Base-by-base conservation (phyloP, 2,888 invertebrate species). In the Melitaea athalia region DNA sequence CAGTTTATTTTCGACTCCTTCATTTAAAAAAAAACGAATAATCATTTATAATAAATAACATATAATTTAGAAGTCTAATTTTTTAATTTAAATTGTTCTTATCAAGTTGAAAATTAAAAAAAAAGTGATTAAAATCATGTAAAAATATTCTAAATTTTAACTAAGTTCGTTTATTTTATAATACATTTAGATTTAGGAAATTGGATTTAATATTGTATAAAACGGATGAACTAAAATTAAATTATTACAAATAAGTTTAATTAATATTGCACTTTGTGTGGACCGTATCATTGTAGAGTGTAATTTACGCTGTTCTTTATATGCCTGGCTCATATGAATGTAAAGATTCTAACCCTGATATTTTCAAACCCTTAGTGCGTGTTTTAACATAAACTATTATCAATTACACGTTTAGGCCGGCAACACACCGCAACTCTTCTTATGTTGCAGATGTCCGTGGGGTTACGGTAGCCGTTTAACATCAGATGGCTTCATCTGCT, bases 231-330 rank as follows among this genome's bases (percentile, higher is more conserved):
- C 6, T 12, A 55, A 33, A 8, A 42, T 5, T n/a, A 38, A 38
- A 5, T 15, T 42, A 15, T 7, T n/a, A 57, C 4, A 57, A 42
- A 42, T 57, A 42, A 57, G 57, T 57, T 11, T 57, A 24, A 14
- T 15, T n/a, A 31, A 15, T 4, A 42, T 52, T 52, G 57, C 57
- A 42, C 38, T 38, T 3, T 52, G 33, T 63, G 55, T 61, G 59
- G 50, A 71, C 72, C 74, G 55, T 45, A 52, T 50, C 59, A 59
- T 67, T 11, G 38, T 67, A 59, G 63, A 33, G 67, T 63, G 59
- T 49, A 59, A 57, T 17, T 50, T 59, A 55, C 4, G 55, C 55
- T 67, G 66, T 67, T 55, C 6, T 55, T 14, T 55, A 31, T 55
- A 14, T 67, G 67, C 63, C 63, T 67, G 67, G 63, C 38, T 33